Evolutionary conservation across 1,140 invertebrate species (phyloP), one percentile per base, ranked within the genome.

Genomic region (Caenorhabditis brenneri): DNA sequence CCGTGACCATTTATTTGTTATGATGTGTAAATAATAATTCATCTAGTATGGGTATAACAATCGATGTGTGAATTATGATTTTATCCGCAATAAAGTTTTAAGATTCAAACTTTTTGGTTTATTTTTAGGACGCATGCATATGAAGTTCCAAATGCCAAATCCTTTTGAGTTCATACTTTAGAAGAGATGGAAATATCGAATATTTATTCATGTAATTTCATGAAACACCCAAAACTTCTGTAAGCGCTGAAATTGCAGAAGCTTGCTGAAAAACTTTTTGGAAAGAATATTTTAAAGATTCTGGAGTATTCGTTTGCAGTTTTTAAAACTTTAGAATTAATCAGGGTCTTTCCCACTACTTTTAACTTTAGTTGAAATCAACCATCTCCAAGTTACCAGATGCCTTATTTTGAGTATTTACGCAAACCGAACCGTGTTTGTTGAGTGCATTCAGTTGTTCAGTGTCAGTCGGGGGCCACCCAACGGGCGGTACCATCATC

Each of bases 371-470:
- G 16, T 16, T n/a, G 10, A 15, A 22, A 65, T 33, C 6, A 42
- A 74, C 36, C 15, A 27, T 46, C 65, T 74, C 36, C 65, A 74
- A 74, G 65, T 74, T 74, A 42, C 65, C 65, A 74, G 36, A 74
- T 42, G 65, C 65, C 36, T 42, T 74, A 74, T 74, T 74, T 74
- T 74, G 65, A 74, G 65, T 74, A 74, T 74, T 74, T 74, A 74
- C 65, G 65, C 65, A 74, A 74, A 42, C 65, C 65, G 65, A 74
- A 74, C 65, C 33, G 36, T 74, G 65, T 74, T 74, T 74, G 65
- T 42, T 5, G 36, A 74, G 65, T 27, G 65, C 65, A 74, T 74
- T 74, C 65, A 74, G 53, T 42, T 58, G 53, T 58, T 58, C 27
- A 58, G 65, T 74, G 65, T 42, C 65, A 74, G n/a, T 74, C 65